Conservation (phyloP, 2,113 vertebrate species). For the Cinclus cinclus region DNA sequence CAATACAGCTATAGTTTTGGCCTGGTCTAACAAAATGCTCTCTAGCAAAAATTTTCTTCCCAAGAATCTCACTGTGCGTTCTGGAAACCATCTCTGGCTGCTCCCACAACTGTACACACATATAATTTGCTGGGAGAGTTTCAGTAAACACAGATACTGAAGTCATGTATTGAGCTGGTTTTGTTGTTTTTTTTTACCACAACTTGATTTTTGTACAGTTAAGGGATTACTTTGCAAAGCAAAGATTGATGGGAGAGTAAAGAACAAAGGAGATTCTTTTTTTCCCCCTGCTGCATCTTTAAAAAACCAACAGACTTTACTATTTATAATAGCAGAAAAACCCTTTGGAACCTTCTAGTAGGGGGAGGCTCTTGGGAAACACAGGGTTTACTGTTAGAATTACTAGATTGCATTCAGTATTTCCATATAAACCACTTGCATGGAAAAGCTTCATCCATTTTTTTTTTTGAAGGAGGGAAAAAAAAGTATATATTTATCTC, state of each 20-base stretch:
- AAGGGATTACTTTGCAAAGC: not conserved
- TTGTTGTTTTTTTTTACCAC: not conserved
- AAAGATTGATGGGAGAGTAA: not conserved
- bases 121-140: slow-evolving; percentile 38
- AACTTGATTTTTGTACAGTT: not conserved
- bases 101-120: slow-evolving; percentile 8
- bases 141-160: slow-evolving; percentile 21
- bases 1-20: slow-evolving; percentile 16
- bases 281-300: not conserved
- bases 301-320: slow-evolving; percentile 1
- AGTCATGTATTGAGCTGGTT: not conserved
- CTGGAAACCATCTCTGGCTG: slow-evolving; percentile 45
- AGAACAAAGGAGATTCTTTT: not conserved
- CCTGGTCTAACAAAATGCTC: slow-evolving; percentile 41
- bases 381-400: slow-evolving; percentile 1
- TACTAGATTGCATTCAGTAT: slow-evolving; percentile 26
- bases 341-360: not conserved
- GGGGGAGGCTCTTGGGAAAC: not conserved
- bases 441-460: not conserved
- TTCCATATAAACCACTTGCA: slow-evolving; percentile 15
- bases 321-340: slow-evolving; percentile 11
- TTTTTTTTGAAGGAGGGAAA: not conserved
- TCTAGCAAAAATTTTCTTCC: slow-evolving; percentile 51
- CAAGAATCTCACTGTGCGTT: slow-evolving; percentile 2
- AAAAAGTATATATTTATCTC: not conserved